Conservation (phyloP, 1,140 invertebrate species). For the Mya arenaria region DNA sequence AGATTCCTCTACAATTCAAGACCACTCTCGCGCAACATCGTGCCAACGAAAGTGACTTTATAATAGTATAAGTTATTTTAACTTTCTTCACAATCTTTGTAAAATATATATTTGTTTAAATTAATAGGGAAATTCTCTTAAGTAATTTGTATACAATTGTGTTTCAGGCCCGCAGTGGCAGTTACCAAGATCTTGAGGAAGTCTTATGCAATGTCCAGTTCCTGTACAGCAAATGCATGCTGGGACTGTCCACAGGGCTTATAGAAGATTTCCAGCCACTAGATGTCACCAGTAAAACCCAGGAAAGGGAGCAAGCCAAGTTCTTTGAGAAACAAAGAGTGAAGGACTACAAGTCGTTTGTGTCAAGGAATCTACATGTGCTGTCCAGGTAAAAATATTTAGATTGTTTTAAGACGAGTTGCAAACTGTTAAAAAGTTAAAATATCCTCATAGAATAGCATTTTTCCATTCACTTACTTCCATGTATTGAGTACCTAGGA, state of each 20-base stretch:
- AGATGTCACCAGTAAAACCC: slow-evolving; percentile 57
- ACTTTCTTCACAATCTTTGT: not conserved
- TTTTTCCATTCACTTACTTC: no score
- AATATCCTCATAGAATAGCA: no score
- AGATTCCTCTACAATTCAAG: not conserved
- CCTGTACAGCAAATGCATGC: slow-evolving; percentile 73
- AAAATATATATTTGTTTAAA: not conserved
- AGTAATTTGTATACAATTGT: not conserved
- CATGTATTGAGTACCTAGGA: no score
- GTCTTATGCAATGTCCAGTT: slow-evolving; percentile 73
- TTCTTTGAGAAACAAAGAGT: slow-evolving; percentile 60
- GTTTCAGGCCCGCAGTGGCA: slow-evolving; percentile 60
- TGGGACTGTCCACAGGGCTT: slow-evolving; percentile 70
- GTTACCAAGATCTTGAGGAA: slow-evolving; percentile 65
- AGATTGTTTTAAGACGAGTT: not conserved
- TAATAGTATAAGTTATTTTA: not conserved
- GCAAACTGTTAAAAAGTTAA: no score
- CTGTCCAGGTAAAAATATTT: slow-evolving; percentile 64
- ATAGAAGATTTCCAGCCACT: slow-evolving; percentile 75
- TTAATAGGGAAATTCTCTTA: not conserved
- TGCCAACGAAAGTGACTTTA: not conserved
- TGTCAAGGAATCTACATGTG: slow-evolving; percentile 73
- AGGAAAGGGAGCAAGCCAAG: slow-evolving; percentile 67
- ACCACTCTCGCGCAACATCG: not conserved
- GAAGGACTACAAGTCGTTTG: slow-evolving; percentile 74